Evolutionary conservation across 1,140 invertebrate genomes (phyloP).

Genomic region (Anagrus nilaparvatae): DNA sequence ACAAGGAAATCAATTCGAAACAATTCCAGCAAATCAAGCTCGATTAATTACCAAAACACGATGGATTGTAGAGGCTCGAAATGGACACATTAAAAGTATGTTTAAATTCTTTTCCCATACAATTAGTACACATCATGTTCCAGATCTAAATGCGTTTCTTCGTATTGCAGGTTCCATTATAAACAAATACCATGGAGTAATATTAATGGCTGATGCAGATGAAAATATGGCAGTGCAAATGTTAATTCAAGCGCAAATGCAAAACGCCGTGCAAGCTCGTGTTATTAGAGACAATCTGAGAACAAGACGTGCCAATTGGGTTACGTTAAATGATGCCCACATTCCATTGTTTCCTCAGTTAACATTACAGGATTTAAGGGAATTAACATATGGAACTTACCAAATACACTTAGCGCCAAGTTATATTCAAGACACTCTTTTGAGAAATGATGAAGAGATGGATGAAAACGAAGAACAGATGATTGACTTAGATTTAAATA

Average conservation of each 20-base stretch:
- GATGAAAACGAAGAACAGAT: too few species aligned
- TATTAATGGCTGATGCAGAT: conserved; percentile 1
- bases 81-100: conserved; percentile 8
- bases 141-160: background rate
- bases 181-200: background rate
- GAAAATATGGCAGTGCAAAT: background rate
- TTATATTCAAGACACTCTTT: too few species aligned
- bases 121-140: background rate
- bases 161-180: conserved; percentile 1
- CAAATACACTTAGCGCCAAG: too few species aligned
- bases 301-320: too few species aligned
- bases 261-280: conserved; percentile 9
- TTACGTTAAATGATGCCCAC: too few species aligned
- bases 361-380: too few species aligned
- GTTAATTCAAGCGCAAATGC: background rate
- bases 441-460: too few species aligned
- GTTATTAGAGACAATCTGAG: too few species aligned
- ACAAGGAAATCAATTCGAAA: conserved; percentile 4
- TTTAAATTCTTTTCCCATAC: conserved; percentile 12
- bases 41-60: conserved; percentile 11
- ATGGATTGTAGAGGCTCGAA: conserved; percentile 11
- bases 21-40: conserved; percentile 6
- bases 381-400: too few species aligned
- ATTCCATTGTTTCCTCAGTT: too few species aligned
- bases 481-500: too few species aligned